A percentile compares a stretch with the other conserved stretches of the same genome.
Evolutionary conservation across 2,888 invertebrate species (phyloP).

Genomic region (Tipula helvola): DNA sequence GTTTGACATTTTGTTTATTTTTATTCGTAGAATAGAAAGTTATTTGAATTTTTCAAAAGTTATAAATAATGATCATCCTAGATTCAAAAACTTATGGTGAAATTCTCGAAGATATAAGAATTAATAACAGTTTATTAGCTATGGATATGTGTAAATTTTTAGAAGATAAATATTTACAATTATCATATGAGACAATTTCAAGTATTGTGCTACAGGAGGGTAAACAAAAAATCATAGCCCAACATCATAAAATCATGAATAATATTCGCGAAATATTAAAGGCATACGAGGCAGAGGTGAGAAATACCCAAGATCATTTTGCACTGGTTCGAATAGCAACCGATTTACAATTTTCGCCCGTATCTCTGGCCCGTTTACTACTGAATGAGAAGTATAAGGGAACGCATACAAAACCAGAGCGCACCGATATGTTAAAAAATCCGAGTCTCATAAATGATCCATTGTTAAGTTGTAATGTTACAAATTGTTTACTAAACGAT

Average conservation of each 20-base stretch:
- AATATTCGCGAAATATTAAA: not conserved
- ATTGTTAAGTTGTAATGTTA: slow-evolving; percentile 27
- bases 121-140: not conserved
- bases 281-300: not conserved
- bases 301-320: not conserved
- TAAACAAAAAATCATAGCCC: not conserved
- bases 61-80: slow-evolving; percentile 18
- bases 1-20: no score
- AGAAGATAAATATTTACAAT: not conserved
- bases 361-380: slow-evolving; percentile 26
- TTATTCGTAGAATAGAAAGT: not conserved
- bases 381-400: slow-evolving; percentile 27
- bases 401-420: slow-evolving; percentile 20
- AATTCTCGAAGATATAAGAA: slow-evolving; percentile 20
- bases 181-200: not conserved
- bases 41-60: not conserved
- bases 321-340: slow-evolving; percentile 25
- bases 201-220: not conserved
- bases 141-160: not conserved
- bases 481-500: slow-evolving; percentile 64
- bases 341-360: slow-evolving; percentile 24
- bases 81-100: slow-evolving; percentile 20
- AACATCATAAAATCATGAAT: not conserved
- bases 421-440: slow-evolving; percentile 26
- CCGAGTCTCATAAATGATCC: slow-evolving; percentile 28